Percentiles rank a stretch among this genome's conserved stretches.
Conservation (phyloP, 2,113 vertebrate genomes). For the Dolichallabes microphthalmus region DNA sequence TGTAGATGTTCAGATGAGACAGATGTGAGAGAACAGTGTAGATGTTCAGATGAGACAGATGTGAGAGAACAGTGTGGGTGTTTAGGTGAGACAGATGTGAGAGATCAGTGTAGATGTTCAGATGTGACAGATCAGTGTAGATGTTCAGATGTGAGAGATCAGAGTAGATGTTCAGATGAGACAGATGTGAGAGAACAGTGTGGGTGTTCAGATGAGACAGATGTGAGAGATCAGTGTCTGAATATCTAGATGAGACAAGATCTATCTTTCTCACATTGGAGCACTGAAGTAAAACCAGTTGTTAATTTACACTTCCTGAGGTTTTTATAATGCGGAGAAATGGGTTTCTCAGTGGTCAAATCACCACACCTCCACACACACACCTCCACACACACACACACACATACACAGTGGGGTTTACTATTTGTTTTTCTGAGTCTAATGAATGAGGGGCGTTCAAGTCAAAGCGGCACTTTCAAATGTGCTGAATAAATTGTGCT, state of each 20-base stretch:
- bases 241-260: no score
- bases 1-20: not conserved
- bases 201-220: no score
- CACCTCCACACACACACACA: constrained; percentile 36
- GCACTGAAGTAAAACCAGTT: not conserved
- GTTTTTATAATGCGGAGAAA: not conserved
- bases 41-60: no score
- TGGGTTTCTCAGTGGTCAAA: not conserved
- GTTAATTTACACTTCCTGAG: not conserved
- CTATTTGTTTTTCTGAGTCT: not conserved
- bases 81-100: not conserved
- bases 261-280: not conserved
- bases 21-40: not conserved
- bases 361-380: constrained; percentile 27
- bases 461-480: no score
- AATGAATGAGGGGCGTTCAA: not conserved
- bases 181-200: no score
- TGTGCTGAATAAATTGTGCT: no score
- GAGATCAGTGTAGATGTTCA: no score
- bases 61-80: not conserved
- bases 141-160: no score
- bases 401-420: not conserved
- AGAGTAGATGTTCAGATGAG: no score
- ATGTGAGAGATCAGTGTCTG: no score
- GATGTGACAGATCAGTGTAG: no score